Percentiles rank a stretch among this genome's conserved stretches.
Evolutionary conservation across 2,797 vertebrate species (phyloP).

Genomic region (Pangasius sanitwongsei): DNA sequence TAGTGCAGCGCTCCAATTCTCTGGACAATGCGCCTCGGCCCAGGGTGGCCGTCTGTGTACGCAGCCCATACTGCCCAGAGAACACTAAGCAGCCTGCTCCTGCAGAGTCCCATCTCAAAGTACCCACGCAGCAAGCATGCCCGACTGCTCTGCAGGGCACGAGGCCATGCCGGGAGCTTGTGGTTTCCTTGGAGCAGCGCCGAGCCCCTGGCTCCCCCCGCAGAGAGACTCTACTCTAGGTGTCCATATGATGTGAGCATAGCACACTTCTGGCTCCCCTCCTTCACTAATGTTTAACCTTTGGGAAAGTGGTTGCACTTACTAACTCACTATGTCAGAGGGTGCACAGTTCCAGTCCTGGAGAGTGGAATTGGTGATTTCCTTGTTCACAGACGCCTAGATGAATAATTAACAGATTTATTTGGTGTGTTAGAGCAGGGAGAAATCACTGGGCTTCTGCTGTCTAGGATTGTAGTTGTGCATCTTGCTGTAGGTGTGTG

Average conservation of each 20-base stretch:
- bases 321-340: constrained; percentile 38
- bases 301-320: constrained; percentile 48
- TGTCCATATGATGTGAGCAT: constrained; percentile 53
- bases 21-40: constrained; percentile 78
- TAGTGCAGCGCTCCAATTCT: constrained; percentile 82
- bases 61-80: constrained; percentile 65
- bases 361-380: constrained; percentile 2
- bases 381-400: not conserved
- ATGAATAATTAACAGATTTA: not conserved
- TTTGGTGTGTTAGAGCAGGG: not conserved
- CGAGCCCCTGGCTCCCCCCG: constrained; percentile 63
- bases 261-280: constrained; percentile 59
- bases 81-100: constrained; percentile 43
- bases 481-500: not conserved
- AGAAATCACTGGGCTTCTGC: not conserved
- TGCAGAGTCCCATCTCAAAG: constrained; percentile 36
- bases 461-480: not conserved
- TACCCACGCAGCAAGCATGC: constrained; percentile 56
- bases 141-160: constrained; percentile 37
- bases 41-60: constrained; percentile 70
- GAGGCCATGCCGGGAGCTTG: constrained; percentile 62
- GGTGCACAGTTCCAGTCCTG: constrained; percentile 7
- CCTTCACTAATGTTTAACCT: constrained; percentile 34
- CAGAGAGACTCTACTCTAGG: constrained; percentile 76
- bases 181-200: constrained; percentile 58